Evolutionary conservation across 2,797 vertebrate genomes (phyloP), one percentile per base, ranked within the genome.

Genomic region (Valencia hispanica): DNA sequence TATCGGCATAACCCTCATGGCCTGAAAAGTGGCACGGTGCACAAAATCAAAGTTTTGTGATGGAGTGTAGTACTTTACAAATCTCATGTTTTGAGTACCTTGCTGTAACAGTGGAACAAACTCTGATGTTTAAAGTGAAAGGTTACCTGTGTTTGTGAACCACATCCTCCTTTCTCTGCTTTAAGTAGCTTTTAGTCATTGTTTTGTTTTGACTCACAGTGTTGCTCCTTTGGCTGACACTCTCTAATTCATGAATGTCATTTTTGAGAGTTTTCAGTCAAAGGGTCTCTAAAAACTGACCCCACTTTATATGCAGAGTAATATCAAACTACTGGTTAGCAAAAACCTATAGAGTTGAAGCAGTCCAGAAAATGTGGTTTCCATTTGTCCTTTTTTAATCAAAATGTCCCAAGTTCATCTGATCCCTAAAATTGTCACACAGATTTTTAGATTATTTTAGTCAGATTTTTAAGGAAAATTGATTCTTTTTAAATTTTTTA

Each of bases 21-120:
- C 80, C 47, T 14, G 51, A 48, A 27, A 81, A 80, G 76, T 72
- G 81, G 10, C 15, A 30, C 53, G 14, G 53, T 17, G 30, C 57
- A 61, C 20, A 22, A 36, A 63, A 63, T 6, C 18, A 30, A 36
- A 34, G 59, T 63, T 63, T 18, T 22, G 59, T 22, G 8, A 22
- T 10, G 20, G 34, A 10, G 20, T 66, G 10, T 39, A 3, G 25
- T n/a, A 6, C 5, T 2, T 22, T n/a, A 7, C 36, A 25, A 66
- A 66, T 41, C 63, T 15, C 8, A 1, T 36, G 27, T 70, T 20
- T 27, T 22, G 43, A 48, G 47, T 48, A 10, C 68, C 51, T 48
- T 48, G 4, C 47, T 25, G 2, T 25, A 68, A 66, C 17, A 12
- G 20, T 34, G 39, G 69, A 70, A 50, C 10, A 11, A 50, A 51